Evolutionary conservation across 1,140 invertebrate species (phyloP).

Genomic region (Drosophila ohnishii): DNA sequence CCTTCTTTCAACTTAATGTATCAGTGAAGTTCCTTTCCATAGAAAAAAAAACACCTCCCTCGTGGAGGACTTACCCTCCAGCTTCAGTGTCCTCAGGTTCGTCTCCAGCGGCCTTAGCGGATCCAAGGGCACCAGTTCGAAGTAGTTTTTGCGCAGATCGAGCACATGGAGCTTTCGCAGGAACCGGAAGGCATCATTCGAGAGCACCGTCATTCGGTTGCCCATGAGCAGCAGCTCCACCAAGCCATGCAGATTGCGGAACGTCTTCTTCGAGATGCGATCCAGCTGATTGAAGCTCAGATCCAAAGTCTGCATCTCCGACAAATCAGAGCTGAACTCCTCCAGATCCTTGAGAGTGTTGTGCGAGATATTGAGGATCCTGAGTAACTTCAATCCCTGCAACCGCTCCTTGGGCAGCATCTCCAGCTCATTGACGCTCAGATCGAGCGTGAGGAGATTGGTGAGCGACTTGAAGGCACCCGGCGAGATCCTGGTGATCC

Average conservation of each 20-base stretch:
- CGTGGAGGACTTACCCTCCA: constrained; percentile 86
- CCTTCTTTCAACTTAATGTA: too few relatives aligned
- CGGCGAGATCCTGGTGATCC: constrained; percentile 91
- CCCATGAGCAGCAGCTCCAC: constrained; percentile 91
- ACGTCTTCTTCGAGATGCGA: constrained; percentile 89
- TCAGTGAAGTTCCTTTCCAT: too few relatives aligned
- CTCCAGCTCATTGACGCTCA: constrained; percentile 93
- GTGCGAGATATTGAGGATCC: constrained; percentile 91
- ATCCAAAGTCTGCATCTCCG: constrained; percentile 90
- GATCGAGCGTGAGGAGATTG: constrained; percentile 90
- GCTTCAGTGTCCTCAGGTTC: constrained; percentile 89
- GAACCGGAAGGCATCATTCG: constrained; percentile 90
- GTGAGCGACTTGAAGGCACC: constrained; percentile 91
- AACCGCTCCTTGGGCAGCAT: constrained; percentile 92
- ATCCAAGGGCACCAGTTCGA: constrained; percentile 91
- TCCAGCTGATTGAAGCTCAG: constrained; percentile 93
- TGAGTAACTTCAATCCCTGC: constrained; percentile 89
- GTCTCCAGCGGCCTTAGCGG: constrained; percentile 91
- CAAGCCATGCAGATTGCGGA: constrained; percentile 89
- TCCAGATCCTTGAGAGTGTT: constrained; percentile 92
- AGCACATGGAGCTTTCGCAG: constrained; percentile 91
- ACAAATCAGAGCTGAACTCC: constrained; percentile 91
- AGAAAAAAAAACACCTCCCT: too few relatives aligned
- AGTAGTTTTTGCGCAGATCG: constrained; percentile 92
- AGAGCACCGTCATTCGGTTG: constrained; percentile 91